Evolutionary conservation across 2,888 invertebrate genomes (phyloP).

Genomic region (Phymatocera aterrima): DNA sequence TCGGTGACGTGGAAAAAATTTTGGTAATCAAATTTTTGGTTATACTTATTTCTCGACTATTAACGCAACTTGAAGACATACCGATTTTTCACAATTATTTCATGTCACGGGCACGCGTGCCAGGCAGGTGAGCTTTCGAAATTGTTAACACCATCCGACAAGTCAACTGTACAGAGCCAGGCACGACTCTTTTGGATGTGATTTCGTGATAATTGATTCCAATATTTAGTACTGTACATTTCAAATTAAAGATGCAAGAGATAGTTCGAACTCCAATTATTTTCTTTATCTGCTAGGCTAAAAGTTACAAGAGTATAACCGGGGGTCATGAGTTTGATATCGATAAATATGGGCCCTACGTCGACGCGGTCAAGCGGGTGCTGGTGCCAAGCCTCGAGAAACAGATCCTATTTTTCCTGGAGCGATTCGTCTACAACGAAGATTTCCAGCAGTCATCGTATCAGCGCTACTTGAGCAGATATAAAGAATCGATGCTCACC

Average conservation of each 20-base stretch:
- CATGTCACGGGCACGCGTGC: not conserved
- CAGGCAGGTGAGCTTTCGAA: not conserved
- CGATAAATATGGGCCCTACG: slow-evolving; percentile 54
- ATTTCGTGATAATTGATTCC: not conserved
- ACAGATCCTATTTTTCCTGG: slow-evolving; percentile 56
- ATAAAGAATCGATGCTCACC: slow-evolving; percentile 52
- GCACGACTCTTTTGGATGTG: slow-evolving; percentile 3
- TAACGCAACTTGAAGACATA: slow-evolving; percentile 4
- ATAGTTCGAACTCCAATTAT: not conserved
- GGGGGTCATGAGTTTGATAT: slow-evolving; percentile 47
- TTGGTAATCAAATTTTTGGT: slow-evolving; percentile 21
- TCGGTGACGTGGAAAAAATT: slow-evolving; percentile 30
- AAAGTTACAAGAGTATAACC: slow-evolving; percentile 34
- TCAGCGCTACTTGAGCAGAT: slow-evolving; percentile 55
- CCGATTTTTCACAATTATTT: not conserved
- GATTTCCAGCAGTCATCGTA: slow-evolving; percentile 45
- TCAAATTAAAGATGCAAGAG: not conserved
- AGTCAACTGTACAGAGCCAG: not conserved
- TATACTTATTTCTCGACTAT: not conserved
- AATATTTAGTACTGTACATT: not conserved
- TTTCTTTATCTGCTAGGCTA: not conserved
- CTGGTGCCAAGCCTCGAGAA: slow-evolving; percentile 62
- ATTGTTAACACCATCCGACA: not conserved
- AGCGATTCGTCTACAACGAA: slow-evolving; percentile 59
- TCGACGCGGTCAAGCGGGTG: slow-evolving; percentile 60